phyloP scores from a whole-genome alignment of 2,888 invertebrate genomes.

The Branchellion lobata region DNA sequence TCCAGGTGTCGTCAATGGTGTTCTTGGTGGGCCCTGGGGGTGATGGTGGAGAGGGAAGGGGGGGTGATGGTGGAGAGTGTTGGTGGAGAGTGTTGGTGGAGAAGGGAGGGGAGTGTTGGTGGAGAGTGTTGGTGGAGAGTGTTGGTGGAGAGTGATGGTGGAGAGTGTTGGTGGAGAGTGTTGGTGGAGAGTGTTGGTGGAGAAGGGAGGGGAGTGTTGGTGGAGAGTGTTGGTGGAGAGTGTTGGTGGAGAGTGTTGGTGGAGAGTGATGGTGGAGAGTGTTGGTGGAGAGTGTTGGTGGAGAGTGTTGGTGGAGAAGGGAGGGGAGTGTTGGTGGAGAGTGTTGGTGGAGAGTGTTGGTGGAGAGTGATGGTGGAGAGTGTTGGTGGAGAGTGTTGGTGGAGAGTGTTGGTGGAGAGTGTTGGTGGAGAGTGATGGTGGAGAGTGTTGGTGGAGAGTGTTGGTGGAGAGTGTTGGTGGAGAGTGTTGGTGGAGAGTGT shows the following conservation, averaged over 20 bases:
- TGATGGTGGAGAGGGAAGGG: neutral
- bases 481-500: neutral
- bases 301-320: neutral
- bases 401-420: neutral
- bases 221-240: constrained; percentile 43
- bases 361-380: neutral
- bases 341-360: constrained; percentile 52
- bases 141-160: too few relatives aligned
- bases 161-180: constrained; percentile 52
- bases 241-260: constrained; percentile 52
- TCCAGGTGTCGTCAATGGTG: constrained; percentile 53
- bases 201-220: neutral
- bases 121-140: neutral
- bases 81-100: neutral
- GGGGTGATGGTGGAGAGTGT: neutral
- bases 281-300: neutral
- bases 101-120: too few relatives aligned
- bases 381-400: neutral
- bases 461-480: constrained; percentile 37
- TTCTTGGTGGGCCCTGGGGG: constrained; percentile 51
- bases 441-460: constrained; percentile 52
- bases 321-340: too few relatives aligned
- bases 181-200: constrained; percentile 37
- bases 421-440: too few relatives aligned
- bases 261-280: neutral